Base-by-base conservation (phyloP, 2,797 vertebrate species). In the Falco novaeseelandiae region DNA sequence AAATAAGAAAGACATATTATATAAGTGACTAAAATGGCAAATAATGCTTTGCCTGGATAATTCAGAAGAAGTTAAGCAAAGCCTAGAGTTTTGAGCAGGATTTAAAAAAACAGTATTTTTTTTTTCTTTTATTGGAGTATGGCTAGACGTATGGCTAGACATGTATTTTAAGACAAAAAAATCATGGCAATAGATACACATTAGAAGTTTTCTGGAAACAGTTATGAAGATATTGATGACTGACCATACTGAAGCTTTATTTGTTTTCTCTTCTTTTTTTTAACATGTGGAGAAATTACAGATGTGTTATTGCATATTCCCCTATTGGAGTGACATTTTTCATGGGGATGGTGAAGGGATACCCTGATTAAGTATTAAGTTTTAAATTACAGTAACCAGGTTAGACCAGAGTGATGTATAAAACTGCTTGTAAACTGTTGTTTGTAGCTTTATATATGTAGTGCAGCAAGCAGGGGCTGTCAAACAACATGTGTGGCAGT, bases 301-400 rank as follows among this genome's bases (percentile, higher is more conserved):
- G 4, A 9, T 0, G 0, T 14, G 4, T 4, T 59, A 80, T 72
- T 57, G 22, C 25, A 36, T 48, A 30, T 57, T 66, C 12, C 3
- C 2, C 51, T 57, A 16, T 6, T 65, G 16, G 12, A 59, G 8
- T 14, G 14, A 20, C 20, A 48, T 20, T 54, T 2, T 54, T 79
- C 17, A 36, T 30, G 69, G 19, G 4, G 7, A 9, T 51, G 27
- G 46, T 19, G 30, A 59, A 80, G 6, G 8, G 6, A 7, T 76
- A 30, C 16, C 10, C 7, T 30, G 14, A 58, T 16, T 44, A 73
- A 32, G 1, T 42, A 48, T 40, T 36, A 73, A 67, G 3, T 6
- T 57, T 73, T 91, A 7, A 27, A 59, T 82, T 51, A 17, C 22
- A 38, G 26, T 62, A 40, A 20, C 4, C 2, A 29, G 2, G 8